A percentile compares a stretch with the other conserved stretches of the same genome.
phyloP scores from a whole-genome alignment of 2,888 invertebrate species.

The Pomacea canaliculata region DNA sequence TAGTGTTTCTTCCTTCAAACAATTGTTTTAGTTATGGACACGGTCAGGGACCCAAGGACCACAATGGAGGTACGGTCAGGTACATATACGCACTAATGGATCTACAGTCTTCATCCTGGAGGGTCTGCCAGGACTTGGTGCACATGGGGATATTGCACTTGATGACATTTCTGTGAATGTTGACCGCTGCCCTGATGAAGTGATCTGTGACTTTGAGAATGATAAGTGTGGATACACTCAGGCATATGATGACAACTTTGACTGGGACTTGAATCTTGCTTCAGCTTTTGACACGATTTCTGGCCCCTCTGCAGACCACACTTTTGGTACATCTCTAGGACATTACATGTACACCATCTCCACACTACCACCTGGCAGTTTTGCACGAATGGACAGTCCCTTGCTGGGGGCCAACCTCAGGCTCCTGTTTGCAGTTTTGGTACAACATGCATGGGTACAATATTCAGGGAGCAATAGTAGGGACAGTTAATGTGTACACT shows the following conservation, averaged over 20 bases:
- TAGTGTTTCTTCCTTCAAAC: no score
- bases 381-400: constrained; percentile 56
- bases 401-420: constrained; percentile 42
- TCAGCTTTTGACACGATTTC: constrained; percentile 43
- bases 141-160: constrained; percentile 61
- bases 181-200: constrained; percentile 46
- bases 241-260: constrained; percentile 52
- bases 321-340: constrained; percentile 50
- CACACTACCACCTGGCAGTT: constrained; percentile 47
- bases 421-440: constrained; percentile 63
- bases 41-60: constrained; percentile 56
- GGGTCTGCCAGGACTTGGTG: constrained; percentile 51
- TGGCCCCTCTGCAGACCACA: constrained; percentile 62
- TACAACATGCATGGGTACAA: constrained; percentile 58
- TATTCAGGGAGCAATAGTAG: constrained; percentile 49
- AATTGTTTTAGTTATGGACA: constrained; percentile 40
- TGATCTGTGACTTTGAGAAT: constrained; percentile 61
- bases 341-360: constrained; percentile 63
- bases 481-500: constrained; percentile 35
- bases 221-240: constrained; percentile 60
- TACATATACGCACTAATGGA: constrained; percentile 44
- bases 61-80: constrained; percentile 60
- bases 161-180: constrained; percentile 58
- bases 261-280: constrained; percentile 59
- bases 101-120: constrained; percentile 56